Conservation (phyloP, 1,140 invertebrate species). For the Drosophila santomea region DNA sequence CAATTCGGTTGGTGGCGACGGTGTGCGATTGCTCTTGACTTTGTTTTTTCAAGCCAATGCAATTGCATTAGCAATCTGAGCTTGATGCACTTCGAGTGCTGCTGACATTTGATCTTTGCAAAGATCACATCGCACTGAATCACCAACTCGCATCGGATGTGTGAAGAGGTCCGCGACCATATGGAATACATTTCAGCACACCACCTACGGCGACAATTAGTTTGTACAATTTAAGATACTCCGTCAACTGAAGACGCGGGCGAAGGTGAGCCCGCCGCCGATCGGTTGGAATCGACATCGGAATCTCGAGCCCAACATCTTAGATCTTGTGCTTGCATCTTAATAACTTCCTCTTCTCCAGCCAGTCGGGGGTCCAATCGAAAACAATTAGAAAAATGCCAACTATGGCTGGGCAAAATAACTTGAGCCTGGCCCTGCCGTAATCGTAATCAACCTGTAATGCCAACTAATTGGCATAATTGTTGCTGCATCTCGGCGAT, state of each 20-base stretch:
- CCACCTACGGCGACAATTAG: conserved; percentile 56
- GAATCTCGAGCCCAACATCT: not conserved
- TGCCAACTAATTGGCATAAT: conserved; percentile 80
- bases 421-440: conserved; percentile 41
- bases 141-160: conserved; percentile 36
- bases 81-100: conserved; percentile 20
- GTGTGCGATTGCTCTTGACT: conserved; percentile 66
- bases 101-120: conserved; percentile 75
- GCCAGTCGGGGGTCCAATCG: conserved; percentile 9
- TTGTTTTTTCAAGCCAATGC: conserved; percentile 60
- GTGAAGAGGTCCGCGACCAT: conserved; percentile 44
- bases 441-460: conserved; percentile 80
- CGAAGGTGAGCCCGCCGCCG: conserved; percentile 52
- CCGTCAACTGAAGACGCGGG: conserved; percentile 9
- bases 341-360: conserved; percentile 68
- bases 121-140: conserved; percentile 52
- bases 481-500: conserved; percentile 53
- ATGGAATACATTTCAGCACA: conserved; percentile 57
- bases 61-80: not conserved
- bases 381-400: conserved; percentile 70
- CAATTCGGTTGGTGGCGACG: conserved; percentile 63
- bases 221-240: conserved; percentile 42
- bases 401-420: conserved; percentile 48
- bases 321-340: conserved; percentile 37
- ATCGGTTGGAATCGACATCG: conserved; percentile 22